Base-by-base conservation (phyloP, 2,113 vertebrate genomes). In the Corythornis cristatus region DNA sequence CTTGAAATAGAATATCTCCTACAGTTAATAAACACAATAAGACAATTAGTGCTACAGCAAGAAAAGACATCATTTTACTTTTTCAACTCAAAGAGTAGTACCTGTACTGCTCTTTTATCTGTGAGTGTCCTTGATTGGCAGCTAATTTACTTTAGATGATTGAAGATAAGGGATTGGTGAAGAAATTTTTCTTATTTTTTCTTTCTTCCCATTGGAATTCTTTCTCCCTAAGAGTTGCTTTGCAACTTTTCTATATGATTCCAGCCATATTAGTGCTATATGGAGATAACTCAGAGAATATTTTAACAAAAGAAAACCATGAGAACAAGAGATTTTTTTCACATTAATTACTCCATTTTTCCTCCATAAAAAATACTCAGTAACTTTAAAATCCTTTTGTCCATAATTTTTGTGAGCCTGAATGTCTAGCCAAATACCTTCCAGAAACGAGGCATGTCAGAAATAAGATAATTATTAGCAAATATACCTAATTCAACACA, bases 11-110 rank as follows among this genome's bases (percentile, higher is more conserved):
- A 77, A 43, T 35, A 11, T 18, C 35, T 3, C 16, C 6, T 35
- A 1, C 3, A 19, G 12, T 25, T 33, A 65, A 70, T 33, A 80
- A 48, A 35, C 0, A 0, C 1, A 0, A 2, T 13, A 1, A 76
- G 5, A 35, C n/a, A 85, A 85, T 67, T 25, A n/a, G 1, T 25
- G 20, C 3, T 26, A 23, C 4, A 40, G 31, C 5, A 46, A 53
- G 2, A 51, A 51, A 56, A 66, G 1, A 3, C 5, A 14, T 25
- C 10, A 48, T n/a, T 78, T 5, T 29, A n/a, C 7, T 29, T 67
- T 84, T 82, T 18, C 13, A n/a, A 11, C 15, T 48, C 0, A 51
- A 13, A 84, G 64, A 25, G 7, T 42, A 58, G 4, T 8, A 31
- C 16, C 43, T 56, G 9, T 25, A 6, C 0, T 61, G 6, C 26